A percentile compares a stretch with the other conserved stretches of the same genome.
Evolutionary conservation across 2,797 vertebrate genomes (phyloP).

Genomic region (Melopsittacus undulatus): DNA sequence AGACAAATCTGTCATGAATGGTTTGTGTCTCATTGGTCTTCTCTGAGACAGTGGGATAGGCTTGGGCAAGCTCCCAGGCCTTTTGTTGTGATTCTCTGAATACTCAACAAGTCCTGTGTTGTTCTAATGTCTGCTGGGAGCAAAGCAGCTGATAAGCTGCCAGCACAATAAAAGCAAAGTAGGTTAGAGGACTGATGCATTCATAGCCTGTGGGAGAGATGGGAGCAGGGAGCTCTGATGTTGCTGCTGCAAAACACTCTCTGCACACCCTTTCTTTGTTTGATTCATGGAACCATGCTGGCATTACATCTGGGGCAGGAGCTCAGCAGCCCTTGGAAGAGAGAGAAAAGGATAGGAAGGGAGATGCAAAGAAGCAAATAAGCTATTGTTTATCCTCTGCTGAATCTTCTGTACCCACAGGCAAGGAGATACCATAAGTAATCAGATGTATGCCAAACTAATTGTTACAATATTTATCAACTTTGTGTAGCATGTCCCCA

Average conservation of each 20-base stretch:
- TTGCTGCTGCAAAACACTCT: not conserved
- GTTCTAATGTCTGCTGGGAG: not conserved
- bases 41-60: not conserved
- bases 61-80: not conserved
- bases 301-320: not conserved
- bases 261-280: not conserved
- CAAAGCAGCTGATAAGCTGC: not conserved
- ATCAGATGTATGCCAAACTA: not conserved
- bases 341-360: not conserved
- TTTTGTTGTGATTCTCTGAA: not conserved
- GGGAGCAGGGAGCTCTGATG: not conserved
- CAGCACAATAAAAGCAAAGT: not conserved
- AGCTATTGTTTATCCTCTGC: not conserved
- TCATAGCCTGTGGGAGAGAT: not conserved
- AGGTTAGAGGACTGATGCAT: not conserved
- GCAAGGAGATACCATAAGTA: not conserved
- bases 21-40: not conserved
- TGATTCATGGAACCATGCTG: not conserved
- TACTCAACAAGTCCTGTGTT: not conserved
- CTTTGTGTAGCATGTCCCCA: not conserved
- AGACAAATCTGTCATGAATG: not conserved
- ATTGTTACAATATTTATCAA: not conserved
- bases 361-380: not conserved
- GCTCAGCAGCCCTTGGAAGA: not conserved
- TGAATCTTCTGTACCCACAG: not conserved